Base-by-base conservation (phyloP, 2,113 vertebrate species). In the Lasiurus cinereus region DNA sequence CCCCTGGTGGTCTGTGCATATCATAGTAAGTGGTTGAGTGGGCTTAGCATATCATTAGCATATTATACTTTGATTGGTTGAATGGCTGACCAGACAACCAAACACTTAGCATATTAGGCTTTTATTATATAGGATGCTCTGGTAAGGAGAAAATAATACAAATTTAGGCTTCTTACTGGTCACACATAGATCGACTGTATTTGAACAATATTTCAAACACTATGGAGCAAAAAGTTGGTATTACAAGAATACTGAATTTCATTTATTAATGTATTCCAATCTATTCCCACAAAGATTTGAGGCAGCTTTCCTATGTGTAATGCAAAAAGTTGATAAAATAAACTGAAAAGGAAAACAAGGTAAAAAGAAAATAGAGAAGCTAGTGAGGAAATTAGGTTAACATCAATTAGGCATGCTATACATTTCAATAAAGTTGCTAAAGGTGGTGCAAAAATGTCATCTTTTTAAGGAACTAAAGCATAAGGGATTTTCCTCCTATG, bases 181-280 rank as follows among this genome's bases (percentile, higher is more conserved):
- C 39, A 39, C 2, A 19, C n/a, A 46, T 1, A 13, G n/a, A 50
- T 46, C 8, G 3, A 70, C 67, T 91, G 16, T 27, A 72, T 66
- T 46, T 73, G 46, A 84, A 77, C 11, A 86, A 43, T 84, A 86
- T 48, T 90, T 16, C 22, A 88, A 76, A 94, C 3, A 80, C 70
- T 50, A 21, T 13, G n/a, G 21, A 94, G 46, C 52, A 82, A 59
- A 90, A 50, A 43, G 16, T 36, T 82, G 11, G n/a, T 31, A 50
- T 52, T 78, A 82, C 19, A 39, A 84, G 24, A 36, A 39, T 50
- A 67, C 92, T 79, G 93, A 13, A 54, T 79, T 83, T 73, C 21
- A 62, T 50, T 76, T 52, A 33, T 43, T 88, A 22, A 90, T 69
- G 70, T 83, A 33, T 80, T 72, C 27, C 78, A 79, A n/a, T 31